Conservation (phyloP, 2,888 invertebrate species). For the Athalia cordata region DNA sequence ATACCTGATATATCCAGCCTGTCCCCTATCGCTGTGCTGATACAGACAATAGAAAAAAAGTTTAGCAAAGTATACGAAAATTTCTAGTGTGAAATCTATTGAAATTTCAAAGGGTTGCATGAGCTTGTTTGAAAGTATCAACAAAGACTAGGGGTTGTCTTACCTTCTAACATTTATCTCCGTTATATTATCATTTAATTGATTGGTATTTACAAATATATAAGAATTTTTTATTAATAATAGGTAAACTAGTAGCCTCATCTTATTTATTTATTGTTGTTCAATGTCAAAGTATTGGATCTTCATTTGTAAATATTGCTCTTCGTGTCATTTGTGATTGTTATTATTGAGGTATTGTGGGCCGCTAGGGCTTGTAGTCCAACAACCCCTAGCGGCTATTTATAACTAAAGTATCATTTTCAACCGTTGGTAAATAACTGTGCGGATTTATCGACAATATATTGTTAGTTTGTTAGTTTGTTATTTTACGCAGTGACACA, state of each 20-base stretch:
- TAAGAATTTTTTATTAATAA: constrained; percentile 62
- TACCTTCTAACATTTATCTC: constrained; percentile 54
- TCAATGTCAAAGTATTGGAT: too few relatives aligned
- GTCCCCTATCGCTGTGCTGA: constrained; percentile 61
- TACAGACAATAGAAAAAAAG: constrained; percentile 31
- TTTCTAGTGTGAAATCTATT: constrained; percentile 18
- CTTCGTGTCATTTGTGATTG: neutral
- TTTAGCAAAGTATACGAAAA: constrained; percentile 2
- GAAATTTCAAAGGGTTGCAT: constrained; percentile 37
- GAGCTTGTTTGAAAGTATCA: neutral
- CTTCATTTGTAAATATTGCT: neutral
- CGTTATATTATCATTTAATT: constrained; percentile 48
- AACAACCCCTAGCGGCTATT: too few relatives aligned
- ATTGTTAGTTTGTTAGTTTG: too few relatives aligned
- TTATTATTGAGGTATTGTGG: too few relatives aligned
- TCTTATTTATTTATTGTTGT: neutral
- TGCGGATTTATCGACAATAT: too few relatives aligned
- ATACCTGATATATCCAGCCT: constrained; percentile 58
- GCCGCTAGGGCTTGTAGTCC: too few relatives aligned
- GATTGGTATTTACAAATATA: constrained; percentile 60
- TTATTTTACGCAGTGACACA: too few relatives aligned
- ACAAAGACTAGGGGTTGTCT: neutral
- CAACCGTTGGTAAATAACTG: too few relatives aligned
- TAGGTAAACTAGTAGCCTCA: constrained; percentile 63
- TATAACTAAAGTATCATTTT: too few relatives aligned